Conservation (phyloP, 2,797 vertebrate species). For the Passerculus sandwichensis region DNA sequence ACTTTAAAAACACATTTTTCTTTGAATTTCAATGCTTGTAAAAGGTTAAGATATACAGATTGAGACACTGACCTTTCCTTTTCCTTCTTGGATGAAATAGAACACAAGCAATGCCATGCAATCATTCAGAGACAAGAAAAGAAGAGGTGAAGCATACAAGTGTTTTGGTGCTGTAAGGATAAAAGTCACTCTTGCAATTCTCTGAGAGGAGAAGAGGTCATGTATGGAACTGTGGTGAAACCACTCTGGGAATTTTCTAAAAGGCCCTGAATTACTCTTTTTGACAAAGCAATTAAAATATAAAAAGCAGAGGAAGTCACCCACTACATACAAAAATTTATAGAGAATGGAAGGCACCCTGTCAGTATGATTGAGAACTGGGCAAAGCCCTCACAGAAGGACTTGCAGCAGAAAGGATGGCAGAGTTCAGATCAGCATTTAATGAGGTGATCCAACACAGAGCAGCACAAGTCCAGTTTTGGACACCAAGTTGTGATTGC, state of each 20-base stretch:
- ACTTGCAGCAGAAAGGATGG: neutral
- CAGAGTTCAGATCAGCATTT: conserved; percentile 4
- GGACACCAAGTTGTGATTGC: neutral
- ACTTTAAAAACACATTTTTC: neutral
- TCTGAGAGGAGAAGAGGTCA: conserved; percentile 1
- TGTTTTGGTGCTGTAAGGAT: neutral
- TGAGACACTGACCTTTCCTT: conserved; percentile 41
- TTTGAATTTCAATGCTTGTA: conserved; percentile 10
- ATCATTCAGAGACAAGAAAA: neutral
- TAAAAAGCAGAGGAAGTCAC: conserved; percentile 42
- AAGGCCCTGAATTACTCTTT: conserved; percentile 26
- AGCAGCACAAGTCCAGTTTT: neutral
- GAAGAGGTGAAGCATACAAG: neutral
- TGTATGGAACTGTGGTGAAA: neutral
- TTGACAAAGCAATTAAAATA: conserved; percentile 64
- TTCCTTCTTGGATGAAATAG: neutral
- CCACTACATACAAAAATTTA: neutral
- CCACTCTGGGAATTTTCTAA: neutral
- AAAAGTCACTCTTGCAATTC: neutral
- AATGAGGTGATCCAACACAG: neutral
- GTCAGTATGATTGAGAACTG: conserved; percentile 19
- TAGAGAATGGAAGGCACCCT: neutral
- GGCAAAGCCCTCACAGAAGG: neutral
- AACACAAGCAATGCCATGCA: neutral
- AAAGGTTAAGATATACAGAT: conserved; percentile 30